Evolutionary conservation across 1,140 invertebrate genomes (phyloP).

Genomic region (Halyomorpha halys): DNA sequence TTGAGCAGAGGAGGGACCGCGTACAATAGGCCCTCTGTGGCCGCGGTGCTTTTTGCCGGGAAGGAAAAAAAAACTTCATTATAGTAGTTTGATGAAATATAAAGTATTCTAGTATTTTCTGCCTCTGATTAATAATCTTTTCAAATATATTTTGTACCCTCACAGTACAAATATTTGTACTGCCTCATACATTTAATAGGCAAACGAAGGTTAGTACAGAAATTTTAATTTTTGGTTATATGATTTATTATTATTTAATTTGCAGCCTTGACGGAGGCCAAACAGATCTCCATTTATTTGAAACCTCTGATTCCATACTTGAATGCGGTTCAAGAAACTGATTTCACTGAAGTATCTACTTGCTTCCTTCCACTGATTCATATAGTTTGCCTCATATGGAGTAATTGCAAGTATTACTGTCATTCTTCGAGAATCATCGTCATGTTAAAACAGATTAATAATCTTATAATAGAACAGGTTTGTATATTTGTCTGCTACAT

Average conservation of each 20-base stretch:
- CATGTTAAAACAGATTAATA: slow-evolving; percentile 78
- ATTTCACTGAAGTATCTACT: slow-evolving; percentile 66
- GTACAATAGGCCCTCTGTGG: no score
- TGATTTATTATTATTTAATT: slow-evolving; percentile 14
- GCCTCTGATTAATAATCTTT: no score
- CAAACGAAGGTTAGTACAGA: no score
- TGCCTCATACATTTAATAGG: no score
- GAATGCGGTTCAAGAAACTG: slow-evolving; percentile 69
- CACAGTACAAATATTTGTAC: no score
- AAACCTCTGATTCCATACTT: slow-evolving; percentile 72
- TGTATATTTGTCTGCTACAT: no score
- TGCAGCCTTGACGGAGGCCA: slow-evolving; percentile 73
- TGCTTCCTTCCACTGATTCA: slow-evolving; percentile 70
- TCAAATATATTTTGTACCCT: no score
- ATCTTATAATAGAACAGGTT: slow-evolving; percentile 76
- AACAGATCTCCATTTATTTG: slow-evolving; percentile 78
- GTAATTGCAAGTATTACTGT: slow-evolving; percentile 79
- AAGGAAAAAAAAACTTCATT: no score
- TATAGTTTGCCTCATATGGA: slow-evolving; percentile 79
- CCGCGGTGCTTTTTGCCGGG: no score
- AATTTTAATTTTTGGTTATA: background rate
- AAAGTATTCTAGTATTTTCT: no score
- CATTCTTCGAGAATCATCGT: slow-evolving; percentile 80
- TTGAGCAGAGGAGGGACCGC: no score
- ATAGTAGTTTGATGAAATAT: no score